A percentile compares a stretch with the other conserved stretches of the same genome.
Evolutionary conservation across 2,113 vertebrate species (phyloP).

Genomic region (Amphiprion ocellaris): DNA sequence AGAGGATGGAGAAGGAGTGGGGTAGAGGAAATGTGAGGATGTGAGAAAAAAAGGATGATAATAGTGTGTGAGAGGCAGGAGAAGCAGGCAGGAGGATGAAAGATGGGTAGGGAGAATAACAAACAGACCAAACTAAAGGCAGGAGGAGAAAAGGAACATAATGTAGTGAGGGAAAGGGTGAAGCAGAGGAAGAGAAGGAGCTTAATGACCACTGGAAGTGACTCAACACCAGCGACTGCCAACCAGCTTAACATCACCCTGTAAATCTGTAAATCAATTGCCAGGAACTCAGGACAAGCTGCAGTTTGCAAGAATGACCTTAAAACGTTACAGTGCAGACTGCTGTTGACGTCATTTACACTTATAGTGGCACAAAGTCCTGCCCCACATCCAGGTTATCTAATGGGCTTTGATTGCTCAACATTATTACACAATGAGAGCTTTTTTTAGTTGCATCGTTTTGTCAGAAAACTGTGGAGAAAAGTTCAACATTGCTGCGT

Average conservation of each 20-base stretch:
- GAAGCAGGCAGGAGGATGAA: background rate
- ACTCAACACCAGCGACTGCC: slow-evolving; percentile 46
- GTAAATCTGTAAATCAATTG: slow-evolving; percentile 44
- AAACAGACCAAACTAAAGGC: background rate
- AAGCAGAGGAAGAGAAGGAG: slow-evolving; percentile 28
- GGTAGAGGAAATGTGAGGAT: slow-evolving; percentile 2
- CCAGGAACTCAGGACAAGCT: slow-evolving; percentile 28
- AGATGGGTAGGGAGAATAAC: background rate
- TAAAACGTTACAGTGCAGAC: slow-evolving; percentile 22
- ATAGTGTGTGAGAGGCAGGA: background rate
- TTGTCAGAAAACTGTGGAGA: background rate
- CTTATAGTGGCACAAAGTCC: background rate
- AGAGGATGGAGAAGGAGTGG: background rate
- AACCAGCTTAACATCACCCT: slow-evolving; percentile 45
- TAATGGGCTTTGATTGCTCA: background rate
- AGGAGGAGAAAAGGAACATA: background rate
- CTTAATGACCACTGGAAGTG: slow-evolving; percentile 49
- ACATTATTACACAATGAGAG: background rate
- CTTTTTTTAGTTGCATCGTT: background rate
- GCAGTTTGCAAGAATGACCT: slow-evolving; percentile 13
- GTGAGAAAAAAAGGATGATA: background rate
- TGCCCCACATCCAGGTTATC: background rate
- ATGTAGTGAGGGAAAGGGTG: slow-evolving; percentile 5
- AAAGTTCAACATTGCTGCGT: background rate
- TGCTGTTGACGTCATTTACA: background rate